Conservation (phyloP, 2,797 vertebrate genomes). For the Threskiornis aethiopicus region DNA sequence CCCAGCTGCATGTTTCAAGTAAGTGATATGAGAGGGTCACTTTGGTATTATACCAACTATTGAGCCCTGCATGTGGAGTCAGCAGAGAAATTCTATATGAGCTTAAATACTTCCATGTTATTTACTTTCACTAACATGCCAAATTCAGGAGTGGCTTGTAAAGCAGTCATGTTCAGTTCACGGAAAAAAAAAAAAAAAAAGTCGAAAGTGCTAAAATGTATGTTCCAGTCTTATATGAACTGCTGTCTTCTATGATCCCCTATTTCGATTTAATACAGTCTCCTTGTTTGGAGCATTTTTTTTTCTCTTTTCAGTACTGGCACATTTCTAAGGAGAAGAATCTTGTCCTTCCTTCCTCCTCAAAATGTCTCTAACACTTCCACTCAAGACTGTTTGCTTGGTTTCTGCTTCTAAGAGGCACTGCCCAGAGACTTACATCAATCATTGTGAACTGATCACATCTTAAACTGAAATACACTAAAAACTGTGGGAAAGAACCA, state of each 20-base stretch:
- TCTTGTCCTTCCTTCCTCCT: not conserved
- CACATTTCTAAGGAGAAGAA: not conserved
- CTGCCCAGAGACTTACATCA: not conserved
- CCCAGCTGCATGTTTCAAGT: not conserved
- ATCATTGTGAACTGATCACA: not conserved
- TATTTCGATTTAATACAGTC: not conserved
- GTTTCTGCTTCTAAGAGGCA: not conserved
- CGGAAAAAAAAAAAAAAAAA: not conserved
- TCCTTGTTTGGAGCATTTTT: not conserved
- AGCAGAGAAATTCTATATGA: not conserved
- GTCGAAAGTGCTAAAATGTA: not conserved
- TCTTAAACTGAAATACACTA: not conserved
- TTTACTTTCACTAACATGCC: not conserved
- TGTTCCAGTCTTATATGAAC: not conserved
- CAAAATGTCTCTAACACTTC: not conserved
- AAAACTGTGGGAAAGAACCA: not conserved
- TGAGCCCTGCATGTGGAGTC: not conserved
- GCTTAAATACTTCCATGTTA: not conserved
- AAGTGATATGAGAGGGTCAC: not conserved
- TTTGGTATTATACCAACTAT: not conserved
- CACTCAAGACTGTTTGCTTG: not conserved
- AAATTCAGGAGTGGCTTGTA: not conserved
- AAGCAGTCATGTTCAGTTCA: not conserved
- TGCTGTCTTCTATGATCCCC: accelerated
- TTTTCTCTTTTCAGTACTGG: not conserved